Evolutionary conservation across 2,888 invertebrate genomes (phyloP), one percentile per base, ranked within the genome.

Genomic region (Ectemnius cavifrons): DNA sequence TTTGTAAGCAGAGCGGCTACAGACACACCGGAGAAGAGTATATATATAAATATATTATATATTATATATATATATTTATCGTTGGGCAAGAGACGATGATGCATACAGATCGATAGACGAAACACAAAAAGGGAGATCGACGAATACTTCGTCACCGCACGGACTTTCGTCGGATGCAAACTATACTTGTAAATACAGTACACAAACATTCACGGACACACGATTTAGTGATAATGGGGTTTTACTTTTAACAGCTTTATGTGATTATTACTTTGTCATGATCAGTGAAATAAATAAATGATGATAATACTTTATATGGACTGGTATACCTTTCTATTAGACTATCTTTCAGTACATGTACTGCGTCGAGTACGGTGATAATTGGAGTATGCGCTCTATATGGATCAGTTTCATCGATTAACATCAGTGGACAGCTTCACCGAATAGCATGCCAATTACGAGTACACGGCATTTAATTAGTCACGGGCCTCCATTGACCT

Each of bases 261-360:
- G 88, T 90, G 89, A 90, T 89, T 87, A 87, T 87, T 88, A 89
- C 84, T 88, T 89, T 86, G 84, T 86, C 86, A 87, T 86, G 83
- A 86, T 85, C 81, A 82, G 75, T 81, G 83, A 87, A 88, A 86
- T 87, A 86, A 88, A 88, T 89, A 89, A 89, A 88, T 84, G 86
- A 86, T 86, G 83, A 85, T 88, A 86, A 87, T 84, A 86, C 67
- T 75, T 78, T 77, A 70, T 28, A 6, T n/a, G 14, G 20, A 16
- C 11, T 2, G 14, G 1, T 5, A 2, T 52, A 3, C 16, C 52
- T 14, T 52, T 14, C 13, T 16, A 11, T 14, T 52, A 16, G 52
- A 52, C 2, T 16, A 52, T 14, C 52, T 16, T 52, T 11, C 52
- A 11, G 4, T 0, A 14, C 16, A 14, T 52, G 16, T 11, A 13